phyloP scores from a whole-genome alignment of 2,888 invertebrate species.

The Coremacera marginata region DNA sequence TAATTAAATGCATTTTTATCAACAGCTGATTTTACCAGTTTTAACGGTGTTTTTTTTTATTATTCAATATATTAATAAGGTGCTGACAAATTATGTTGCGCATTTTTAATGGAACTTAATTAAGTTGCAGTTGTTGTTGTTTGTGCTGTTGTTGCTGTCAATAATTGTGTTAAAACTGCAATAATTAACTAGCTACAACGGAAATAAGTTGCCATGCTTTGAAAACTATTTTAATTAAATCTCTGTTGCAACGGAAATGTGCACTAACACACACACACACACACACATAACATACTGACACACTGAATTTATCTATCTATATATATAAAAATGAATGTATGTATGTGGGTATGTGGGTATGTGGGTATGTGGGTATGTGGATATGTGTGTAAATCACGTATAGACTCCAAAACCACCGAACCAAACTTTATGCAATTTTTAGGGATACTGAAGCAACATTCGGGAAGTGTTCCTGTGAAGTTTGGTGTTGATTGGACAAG shows the following conservation, averaged over 20 bases:
- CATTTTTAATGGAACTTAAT: background rate
- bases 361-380: too few species aligned
- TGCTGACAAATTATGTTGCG: conserved; percentile 1
- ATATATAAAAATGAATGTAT: too few species aligned
- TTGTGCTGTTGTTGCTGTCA: background rate
- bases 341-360: too few species aligned
- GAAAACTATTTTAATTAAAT: background rate
- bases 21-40: background rate
- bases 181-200: background rate
- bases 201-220: conserved; percentile 14
- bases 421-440: too few species aligned
- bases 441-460: too few species aligned
- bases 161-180: background rate
- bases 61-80: background rate
- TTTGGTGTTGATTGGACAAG: too few species aligned
- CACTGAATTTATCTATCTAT: too few species aligned
- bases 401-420: too few species aligned
- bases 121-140: background rate
- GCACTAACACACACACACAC: background rate
- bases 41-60: background rate
- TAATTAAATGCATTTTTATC: conserved; percentile 1
- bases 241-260: background rate
- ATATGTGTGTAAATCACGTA: too few species aligned
- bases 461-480: too few species aligned
- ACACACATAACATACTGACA: background rate